Evolutionary conservation across 2,888 invertebrate genomes (phyloP).

Genomic region (Panopea generosa): DNA sequence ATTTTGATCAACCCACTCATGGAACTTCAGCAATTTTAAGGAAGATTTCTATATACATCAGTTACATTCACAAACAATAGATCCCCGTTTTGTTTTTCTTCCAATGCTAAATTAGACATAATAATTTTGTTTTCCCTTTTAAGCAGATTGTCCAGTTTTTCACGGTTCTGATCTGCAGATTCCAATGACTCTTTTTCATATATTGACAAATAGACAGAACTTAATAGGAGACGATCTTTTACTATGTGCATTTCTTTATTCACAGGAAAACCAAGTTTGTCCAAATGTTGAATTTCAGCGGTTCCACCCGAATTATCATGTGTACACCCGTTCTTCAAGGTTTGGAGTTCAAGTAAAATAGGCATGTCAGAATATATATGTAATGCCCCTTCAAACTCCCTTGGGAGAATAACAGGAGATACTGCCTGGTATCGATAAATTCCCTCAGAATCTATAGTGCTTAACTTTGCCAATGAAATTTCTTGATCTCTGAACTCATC

Average conservation of each 20-base stretch:
- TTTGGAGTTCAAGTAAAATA: neutral
- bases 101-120: conserved; percentile 20
- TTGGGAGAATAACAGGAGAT: conserved; percentile 45
- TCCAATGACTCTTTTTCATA: conserved; percentile 41
- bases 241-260: neutral
- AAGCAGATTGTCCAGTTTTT: conserved; percentile 25
- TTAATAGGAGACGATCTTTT: conserved; percentile 13
- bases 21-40: conserved; percentile 78
- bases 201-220: conserved; percentile 27
- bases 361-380: conserved; percentile 4
- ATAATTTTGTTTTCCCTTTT: conserved; percentile 5
- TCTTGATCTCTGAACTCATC: conserved; percentile 42
- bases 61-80: conserved; percentile 74
- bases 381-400: conserved; percentile 51
- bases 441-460: neutral
- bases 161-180: neutral
- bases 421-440: conserved; percentile 45
- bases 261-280: conserved; percentile 17
- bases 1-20: conserved; percentile 64
- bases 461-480: conserved; percentile 39
- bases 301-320: conserved; percentile 17
- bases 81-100: conserved; percentile 63
- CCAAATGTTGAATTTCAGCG: conserved; percentile 18
- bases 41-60: conserved; percentile 80
- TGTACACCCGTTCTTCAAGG: neutral